Evolutionary conservation across 2,888 invertebrate species (phyloP).

Genomic region (Philereme transversata): DNA sequence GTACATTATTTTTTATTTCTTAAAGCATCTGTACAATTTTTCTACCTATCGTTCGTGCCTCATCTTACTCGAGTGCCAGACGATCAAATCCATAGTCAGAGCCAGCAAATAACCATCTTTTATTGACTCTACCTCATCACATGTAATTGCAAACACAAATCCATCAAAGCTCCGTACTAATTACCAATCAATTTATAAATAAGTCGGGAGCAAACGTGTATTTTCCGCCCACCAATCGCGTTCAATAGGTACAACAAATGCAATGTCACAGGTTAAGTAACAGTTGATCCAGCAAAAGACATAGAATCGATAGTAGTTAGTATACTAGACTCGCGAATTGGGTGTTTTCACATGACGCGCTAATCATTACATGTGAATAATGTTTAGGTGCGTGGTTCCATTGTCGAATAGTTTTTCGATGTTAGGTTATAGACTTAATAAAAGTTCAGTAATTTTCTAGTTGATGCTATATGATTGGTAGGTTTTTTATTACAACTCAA

Average conservation of each 20-base stretch:
- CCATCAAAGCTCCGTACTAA: constrained; percentile 8
- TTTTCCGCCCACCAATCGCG: constrained; percentile 13
- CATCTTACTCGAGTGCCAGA: no score
- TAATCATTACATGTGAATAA: constrained; percentile 63
- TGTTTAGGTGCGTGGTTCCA: constrained; percentile 47
- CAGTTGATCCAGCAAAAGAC: constrained; percentile 8
- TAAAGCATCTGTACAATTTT: no score
- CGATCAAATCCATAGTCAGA: no score
- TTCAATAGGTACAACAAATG: constrained; percentile 6
- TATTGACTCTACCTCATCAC: not conserved
- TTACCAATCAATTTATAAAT: constrained; percentile 17
- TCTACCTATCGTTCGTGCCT: no score
- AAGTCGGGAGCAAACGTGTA: constrained; percentile 14
- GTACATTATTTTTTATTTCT: no score
- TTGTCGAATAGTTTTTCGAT: constrained; percentile 37
- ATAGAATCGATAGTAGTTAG: constrained; percentile 6
- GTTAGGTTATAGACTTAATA: not conserved
- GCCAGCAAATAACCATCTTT: no score
- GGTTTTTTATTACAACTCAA: no score
- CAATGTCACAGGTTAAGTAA: constrained; percentile 1
- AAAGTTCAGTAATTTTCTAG: no score
- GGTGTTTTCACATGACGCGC: constrained; percentile 69
- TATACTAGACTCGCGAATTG: constrained; percentile 51
- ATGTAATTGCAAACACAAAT: not conserved
- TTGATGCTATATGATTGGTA: no score